Evolutionary conservation across 1,140 invertebrate genomes (phyloP).

Genomic region (Akabosia matsudoensis): DNA sequence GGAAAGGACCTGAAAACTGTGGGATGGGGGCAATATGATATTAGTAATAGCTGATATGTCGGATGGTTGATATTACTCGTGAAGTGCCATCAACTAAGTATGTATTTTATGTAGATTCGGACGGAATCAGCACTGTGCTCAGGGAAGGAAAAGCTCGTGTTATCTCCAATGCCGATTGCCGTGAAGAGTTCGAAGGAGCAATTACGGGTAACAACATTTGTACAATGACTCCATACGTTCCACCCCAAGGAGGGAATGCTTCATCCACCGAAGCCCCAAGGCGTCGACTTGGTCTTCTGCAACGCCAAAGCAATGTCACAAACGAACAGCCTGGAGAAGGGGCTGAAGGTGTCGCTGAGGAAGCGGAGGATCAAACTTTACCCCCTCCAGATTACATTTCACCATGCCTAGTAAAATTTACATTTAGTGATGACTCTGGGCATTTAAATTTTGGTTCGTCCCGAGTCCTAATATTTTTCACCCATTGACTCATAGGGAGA

Average conservation of each 20-base stretch:
- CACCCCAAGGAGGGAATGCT: background rate
- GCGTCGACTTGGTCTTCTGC: background rate
- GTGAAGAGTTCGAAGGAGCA: conserved; percentile 27
- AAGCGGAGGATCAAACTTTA: conserved; percentile 6
- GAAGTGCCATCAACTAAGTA: background rate
- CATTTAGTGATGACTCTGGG: background rate
- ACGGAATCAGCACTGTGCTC: conserved; percentile 34
- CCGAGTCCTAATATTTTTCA: background rate
- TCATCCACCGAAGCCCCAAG: background rate
- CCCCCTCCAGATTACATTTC: conserved; percentile 28
- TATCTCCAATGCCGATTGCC: conserved; percentile 36
- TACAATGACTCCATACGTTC: conserved; percentile 9
- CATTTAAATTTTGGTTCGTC: background rate
- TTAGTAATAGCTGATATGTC: no score
- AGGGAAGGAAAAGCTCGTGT: conserved; percentile 28
- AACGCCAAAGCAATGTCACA: background rate
- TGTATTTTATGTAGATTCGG: background rate
- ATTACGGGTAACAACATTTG: conserved; percentile 42
- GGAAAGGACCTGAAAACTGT: conserved; percentile 33
- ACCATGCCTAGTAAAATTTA: conserved; percentile 18
- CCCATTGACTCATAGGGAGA: conserved; percentile 27
- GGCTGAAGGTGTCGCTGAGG: background rate
- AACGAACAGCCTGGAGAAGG: background rate
- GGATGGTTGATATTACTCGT: no score
- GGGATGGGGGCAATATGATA: conserved; percentile 37